Evolutionary conservation across 2,113 vertebrate species (phyloP).

Genomic region (Periophthalmodon schlosseri): DNA sequence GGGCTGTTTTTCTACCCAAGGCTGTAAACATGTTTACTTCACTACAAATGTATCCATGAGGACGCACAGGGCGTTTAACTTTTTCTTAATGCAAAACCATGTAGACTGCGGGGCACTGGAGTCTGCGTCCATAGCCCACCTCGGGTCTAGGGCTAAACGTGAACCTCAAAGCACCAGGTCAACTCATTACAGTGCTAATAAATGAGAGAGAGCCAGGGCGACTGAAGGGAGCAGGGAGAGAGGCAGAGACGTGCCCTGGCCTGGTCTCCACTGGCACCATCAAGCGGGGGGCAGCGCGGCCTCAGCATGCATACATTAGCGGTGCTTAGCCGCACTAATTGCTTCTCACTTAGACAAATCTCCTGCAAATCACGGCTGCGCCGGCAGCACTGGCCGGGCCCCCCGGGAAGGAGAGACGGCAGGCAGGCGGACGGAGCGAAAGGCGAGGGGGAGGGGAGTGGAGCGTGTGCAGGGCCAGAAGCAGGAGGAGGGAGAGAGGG

Average conservation of each 20-base stretch:
- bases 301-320: constrained; percentile 80
- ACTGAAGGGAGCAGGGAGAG: constrained; percentile 31
- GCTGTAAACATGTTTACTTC: constrained; percentile 9
- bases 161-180: constrained; percentile 18
- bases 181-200: constrained; percentile 45
- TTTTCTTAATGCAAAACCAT: not conserved
- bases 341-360: constrained; percentile 86
- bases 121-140: not conserved
- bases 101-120: not conserved
- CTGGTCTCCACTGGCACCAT: constrained; percentile 50
- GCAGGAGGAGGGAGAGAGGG: constrained; percentile 59
- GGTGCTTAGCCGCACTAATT: constrained; percentile 81
- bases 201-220: constrained; percentile 56
- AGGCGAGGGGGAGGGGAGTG: constrained; percentile 60
- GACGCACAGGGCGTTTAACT: not conserved
- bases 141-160: constrained; percentile 8
- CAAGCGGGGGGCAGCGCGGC: constrained; percentile 47
- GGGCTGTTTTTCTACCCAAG: not conserved
- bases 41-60: not conserved
- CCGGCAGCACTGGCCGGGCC: constrained; percentile 74
- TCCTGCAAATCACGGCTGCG: constrained; percentile 79
- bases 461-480: constrained; percentile 77
- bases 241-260: constrained; percentile 34
- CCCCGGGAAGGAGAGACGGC: constrained; percentile 75
- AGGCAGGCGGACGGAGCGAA: constrained; percentile 72